Evolutionary conservation across 2,888 invertebrate species (phyloP), one percentile per base, ranked within the genome.

Genomic region (Oscheius sp.): DNA sequence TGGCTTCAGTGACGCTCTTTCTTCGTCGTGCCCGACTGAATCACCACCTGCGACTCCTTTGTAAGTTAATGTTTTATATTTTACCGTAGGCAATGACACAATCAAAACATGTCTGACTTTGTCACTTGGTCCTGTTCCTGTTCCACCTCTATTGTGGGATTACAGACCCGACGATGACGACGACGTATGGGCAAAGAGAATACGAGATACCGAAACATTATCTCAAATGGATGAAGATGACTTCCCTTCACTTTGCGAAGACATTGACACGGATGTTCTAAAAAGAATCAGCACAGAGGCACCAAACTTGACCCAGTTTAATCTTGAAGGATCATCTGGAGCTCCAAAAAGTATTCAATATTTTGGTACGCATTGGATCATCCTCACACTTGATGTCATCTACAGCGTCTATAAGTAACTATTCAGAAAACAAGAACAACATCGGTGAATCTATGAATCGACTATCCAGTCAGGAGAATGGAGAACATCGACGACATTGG

Each of bases 251-350:
- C 65, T 75, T n/a, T 71, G 66, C 47, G 72, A 67, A 20, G 73
- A 73, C 5, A 59, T 75, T 26, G 73, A 73, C 54, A 63, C 68
- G 2, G 75, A 73, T 24, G 68, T 67, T n/a, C 62, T 73, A 63
- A 68, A 70, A 24, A 28, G n/a, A n/a, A n/a, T n/a, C n/a, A n/a
- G n/a, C n/a, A n/a, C n/a, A n/a, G n/a, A n/a, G n/a, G n/a, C n/a
- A n/a, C n/a, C n/a, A n/a, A n/a, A n/a, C n/a, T n/a, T n/a, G n/a
- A n/a, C n/a, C n/a, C n/a, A n/a, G n/a, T n/a, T n/a, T n/a, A n/a
- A n/a, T n/a, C n/a, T n/a, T n/a, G n/a, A n/a, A n/a, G n/a, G n/a
- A n/a, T n/a, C n/a, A n/a, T n/a, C n/a, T n/a, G n/a, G n/a, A n/a
- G n/a, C n/a, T n/a, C n/a, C n/a, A n/a, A n/a, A n/a, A n/a, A n/a